Evolutionary conservation across 2,113 vertebrate species (phyloP), one percentile per base, ranked within the genome.

Genomic region (Triplophysa dalaica): DNA sequence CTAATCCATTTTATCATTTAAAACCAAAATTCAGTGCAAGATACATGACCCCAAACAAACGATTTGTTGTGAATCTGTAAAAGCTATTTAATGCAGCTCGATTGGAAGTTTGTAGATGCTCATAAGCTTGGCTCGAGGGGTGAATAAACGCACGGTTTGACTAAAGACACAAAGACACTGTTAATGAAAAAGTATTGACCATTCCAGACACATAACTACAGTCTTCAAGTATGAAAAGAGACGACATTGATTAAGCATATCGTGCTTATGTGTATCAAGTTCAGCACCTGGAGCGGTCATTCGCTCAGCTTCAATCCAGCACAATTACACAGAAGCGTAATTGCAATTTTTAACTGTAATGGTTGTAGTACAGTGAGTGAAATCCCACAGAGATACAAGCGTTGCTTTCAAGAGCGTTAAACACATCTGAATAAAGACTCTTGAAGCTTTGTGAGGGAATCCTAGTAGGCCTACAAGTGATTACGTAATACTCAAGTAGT

Each of bases 181-280:
- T 75, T 75, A 63, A 75, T 62, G 41, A 63, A 75, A 61, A 63
- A 63, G 58, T 75, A 75, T 63, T 75, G 72, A 75, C 58, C 58
- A 48, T 63, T 75, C 72, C 58, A 75, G 58, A 61, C 72, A 75
- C 41, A 24, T 43, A 60, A 22, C 41, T 48, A 48, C 43, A 63
- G 13, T 63, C 21, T 75, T 61, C 72, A 45, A 62, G 43, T 48
- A 48, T 45, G 60, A 21, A 48, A 19, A 48, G 38, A 48, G 21
- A 45, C 72, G 2, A 41, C 41, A 63, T 16, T 63, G 41, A 75
- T 75, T 62, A 48, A 63, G 72, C 72, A 63, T 58, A 75, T 62
- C 63, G 60, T 45, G 58, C 41, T 74, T 33, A 16, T 74, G 70
- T 26, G 38, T 8, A 16, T 3, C 6, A 22, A 24, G 58, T 26